These are phyloP conservation scores for Fissipunctia ypsillon DNA, from an alignment of 2,888 invertebrate species.

Conservation along the genomic window DNA sequence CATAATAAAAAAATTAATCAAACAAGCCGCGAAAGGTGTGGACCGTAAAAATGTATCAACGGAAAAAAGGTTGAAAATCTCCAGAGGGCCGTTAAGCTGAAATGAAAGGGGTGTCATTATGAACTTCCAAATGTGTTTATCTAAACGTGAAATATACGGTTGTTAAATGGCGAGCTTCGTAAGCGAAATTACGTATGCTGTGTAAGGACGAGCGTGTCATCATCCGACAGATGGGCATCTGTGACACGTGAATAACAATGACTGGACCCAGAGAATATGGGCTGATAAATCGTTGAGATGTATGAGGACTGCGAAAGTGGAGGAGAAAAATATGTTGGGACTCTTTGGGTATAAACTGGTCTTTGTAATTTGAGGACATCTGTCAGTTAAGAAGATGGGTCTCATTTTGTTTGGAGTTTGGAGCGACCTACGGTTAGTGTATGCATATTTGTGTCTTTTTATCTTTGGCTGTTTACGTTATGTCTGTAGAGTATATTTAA, in stretches of 20 bases:
- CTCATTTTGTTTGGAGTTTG: constrained; percentile 16
- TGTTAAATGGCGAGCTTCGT: constrained; percentile 65
- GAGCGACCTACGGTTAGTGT: background rate
- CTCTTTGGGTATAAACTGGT: background rate
- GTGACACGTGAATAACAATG: constrained; percentile 51
- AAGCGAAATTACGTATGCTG: constrained; percentile 65
- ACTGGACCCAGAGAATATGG: constrained; percentile 45
- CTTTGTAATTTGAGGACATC: constrained; percentile 26
- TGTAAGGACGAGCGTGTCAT: constrained; percentile 39
- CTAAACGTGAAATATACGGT: constrained; percentile 71
- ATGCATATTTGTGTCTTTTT: background rate
- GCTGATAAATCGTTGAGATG: constrained; percentile 56
- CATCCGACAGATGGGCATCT: constrained; percentile 44
- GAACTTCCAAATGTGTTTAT: constrained; percentile 73
- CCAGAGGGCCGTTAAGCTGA: constrained; percentile 66
- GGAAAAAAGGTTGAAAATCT: constrained; percentile 68
- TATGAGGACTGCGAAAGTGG: constrained; percentile 32
- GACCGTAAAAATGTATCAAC: constrained; percentile 65
- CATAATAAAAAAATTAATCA: constrained; percentile 66
- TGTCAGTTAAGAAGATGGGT: constrained; percentile 33
- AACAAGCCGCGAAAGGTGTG: constrained; percentile 58
- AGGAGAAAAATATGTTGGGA: constrained; percentile 38
- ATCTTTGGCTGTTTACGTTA: constrained; percentile 7
- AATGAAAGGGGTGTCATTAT: constrained; percentile 73
- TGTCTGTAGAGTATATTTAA: background rate